These are phyloP conservation scores for Chalcosyrphus nemorum DNA, from an alignment of 2,888 invertebrate species.

Conservation along the genomic window DNA sequence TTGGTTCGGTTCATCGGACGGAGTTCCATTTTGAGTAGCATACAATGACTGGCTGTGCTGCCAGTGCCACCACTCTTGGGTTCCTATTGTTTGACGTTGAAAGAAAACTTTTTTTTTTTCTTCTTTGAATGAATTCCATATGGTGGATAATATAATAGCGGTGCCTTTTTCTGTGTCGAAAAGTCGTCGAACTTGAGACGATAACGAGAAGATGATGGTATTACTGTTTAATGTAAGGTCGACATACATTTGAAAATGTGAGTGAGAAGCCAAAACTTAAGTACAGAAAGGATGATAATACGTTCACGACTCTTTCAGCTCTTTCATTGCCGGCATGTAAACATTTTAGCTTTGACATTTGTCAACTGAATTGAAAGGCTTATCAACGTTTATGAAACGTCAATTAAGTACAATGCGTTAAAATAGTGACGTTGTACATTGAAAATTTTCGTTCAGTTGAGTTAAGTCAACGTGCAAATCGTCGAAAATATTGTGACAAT, in stretches of 20 bases:
- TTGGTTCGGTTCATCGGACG: slow-evolving; percentile 60
- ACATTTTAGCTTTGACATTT: too few species aligned
- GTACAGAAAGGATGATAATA: not conserved
- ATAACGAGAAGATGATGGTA: slow-evolving; percentile 31
- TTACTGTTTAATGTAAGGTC: not conserved
- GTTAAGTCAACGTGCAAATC: too few species aligned
- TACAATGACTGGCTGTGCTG: not conserved
- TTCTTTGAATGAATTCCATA: not conserved
- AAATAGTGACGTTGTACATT: too few species aligned
- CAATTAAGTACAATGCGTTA: too few species aligned
- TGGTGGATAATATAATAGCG: slow-evolving; percentile 39
- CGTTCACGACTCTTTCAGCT: too few species aligned
- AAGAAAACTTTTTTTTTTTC: slow-evolving; percentile 31
- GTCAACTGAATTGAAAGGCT: too few species aligned
- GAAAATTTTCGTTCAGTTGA: too few species aligned
- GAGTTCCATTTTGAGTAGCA: slow-evolving; percentile 50
- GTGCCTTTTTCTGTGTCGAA: slow-evolving; percentile 30
- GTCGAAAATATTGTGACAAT: too few species aligned
- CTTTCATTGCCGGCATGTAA: too few species aligned
- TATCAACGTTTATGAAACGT: too few species aligned
- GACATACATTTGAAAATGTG: not conserved
- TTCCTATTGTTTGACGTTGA: slow-evolving; percentile 56
- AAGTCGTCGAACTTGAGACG: slow-evolving; percentile 59
- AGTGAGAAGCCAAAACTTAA: not conserved
- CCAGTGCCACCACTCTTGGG: slow-evolving; percentile 9